Evolutionary conservation across 1,140 invertebrate genomes (phyloP).

Genomic region (Leguminivora glycinivorella): DNA sequence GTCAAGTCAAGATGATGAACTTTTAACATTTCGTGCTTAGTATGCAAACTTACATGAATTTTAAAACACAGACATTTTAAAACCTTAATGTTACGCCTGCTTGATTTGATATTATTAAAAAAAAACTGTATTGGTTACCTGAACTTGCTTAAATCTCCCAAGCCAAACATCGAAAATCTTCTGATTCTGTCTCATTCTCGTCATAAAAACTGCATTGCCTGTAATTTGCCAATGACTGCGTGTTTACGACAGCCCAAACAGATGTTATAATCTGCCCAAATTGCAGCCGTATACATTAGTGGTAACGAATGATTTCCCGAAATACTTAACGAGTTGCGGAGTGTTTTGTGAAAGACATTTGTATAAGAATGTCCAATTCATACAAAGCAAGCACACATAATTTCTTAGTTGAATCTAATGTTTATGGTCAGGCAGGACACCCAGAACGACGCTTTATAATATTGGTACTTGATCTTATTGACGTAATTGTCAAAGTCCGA

Average conservation of each 20-base stretch:
- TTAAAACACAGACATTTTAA: background rate
- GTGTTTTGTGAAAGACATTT: background rate
- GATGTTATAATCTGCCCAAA: background rate
- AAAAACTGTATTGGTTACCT: background rate
- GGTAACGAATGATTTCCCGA: background rate
- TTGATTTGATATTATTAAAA: too few species aligned
- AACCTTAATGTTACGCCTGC: too few species aligned
- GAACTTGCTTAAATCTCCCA: background rate
- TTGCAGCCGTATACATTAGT: background rate
- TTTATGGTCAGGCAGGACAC: too few species aligned
- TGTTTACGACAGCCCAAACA: conserved; percentile 1
- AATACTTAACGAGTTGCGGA: background rate
- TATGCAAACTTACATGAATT: background rate
- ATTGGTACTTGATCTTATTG: background rate
- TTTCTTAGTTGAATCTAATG: too few species aligned
- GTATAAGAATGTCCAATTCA: background rate
- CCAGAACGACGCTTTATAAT: background rate
- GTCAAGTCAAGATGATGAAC: background rate
- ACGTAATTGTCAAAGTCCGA: background rate
- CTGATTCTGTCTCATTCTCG: background rate
- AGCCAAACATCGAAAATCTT: background rate
- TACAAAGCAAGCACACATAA: background rate
- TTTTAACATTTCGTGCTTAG: background rate
- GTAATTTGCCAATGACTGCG: conserved; percentile 14
- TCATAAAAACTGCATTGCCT: conserved; percentile 18